phyloP scores from a whole-genome alignment of 1,140 invertebrate genomes.

The Brachionus koreanus region DNA sequence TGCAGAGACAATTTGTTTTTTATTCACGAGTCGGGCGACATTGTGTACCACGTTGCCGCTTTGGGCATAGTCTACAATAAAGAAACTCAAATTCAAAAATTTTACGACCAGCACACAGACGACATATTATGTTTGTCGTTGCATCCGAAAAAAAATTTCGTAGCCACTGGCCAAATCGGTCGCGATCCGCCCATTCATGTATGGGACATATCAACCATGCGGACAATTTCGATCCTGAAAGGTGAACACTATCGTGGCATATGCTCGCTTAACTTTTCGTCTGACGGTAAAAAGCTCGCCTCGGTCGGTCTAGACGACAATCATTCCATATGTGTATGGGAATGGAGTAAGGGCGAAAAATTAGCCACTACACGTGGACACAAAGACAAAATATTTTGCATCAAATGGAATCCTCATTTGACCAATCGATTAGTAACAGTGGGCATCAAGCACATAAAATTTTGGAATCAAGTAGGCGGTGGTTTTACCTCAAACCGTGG shows the following conservation, averaged over 20 bases:
- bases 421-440: slow-evolving; percentile 54
- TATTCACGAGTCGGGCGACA: slow-evolving; percentile 51
- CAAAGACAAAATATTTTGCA: slow-evolving; percentile 59
- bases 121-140: slow-evolving; percentile 58
- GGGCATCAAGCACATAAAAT: slow-evolving; percentile 59
- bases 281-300: slow-evolving; percentile 57
- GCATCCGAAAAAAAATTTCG: slow-evolving; percentile 56
- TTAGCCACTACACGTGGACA: slow-evolving; percentile 57
- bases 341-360: slow-evolving; percentile 59
- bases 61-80: slow-evolving; percentile 55
- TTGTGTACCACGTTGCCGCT: slow-evolving; percentile 59
- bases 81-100: slow-evolving; percentile 53
- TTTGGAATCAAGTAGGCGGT: slow-evolving; percentile 59
- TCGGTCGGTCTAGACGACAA: slow-evolving; percentile 59
- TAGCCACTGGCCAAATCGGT: slow-evolving; percentile 59
- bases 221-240: slow-evolving; percentile 58
- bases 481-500: slow-evolving; percentile 58
- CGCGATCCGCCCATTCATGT: slow-evolving; percentile 57
- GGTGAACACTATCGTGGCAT: slow-evolving; percentile 58
- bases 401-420: slow-evolving; percentile 59
- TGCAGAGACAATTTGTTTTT: slow-evolving; percentile 59
- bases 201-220: slow-evolving; percentile 57
- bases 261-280: slow-evolving; percentile 58
- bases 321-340: slow-evolving; percentile 58
- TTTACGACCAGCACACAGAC: slow-evolving; percentile 58